Conservation (phyloP, 2,797 vertebrate genomes). For the Protonibea diacanthus region DNA sequence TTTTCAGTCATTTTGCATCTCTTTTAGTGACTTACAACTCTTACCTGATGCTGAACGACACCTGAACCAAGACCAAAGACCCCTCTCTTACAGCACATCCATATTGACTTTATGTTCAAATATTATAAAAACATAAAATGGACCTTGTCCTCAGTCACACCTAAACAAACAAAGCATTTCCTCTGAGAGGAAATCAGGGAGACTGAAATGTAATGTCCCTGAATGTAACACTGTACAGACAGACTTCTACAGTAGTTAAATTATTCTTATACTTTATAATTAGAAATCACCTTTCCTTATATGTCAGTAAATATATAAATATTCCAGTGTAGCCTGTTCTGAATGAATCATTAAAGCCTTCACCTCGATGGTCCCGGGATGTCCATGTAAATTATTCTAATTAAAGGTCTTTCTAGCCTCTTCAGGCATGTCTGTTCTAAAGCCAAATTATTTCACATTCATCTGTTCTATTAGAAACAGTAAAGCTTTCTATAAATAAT, state of each 20-base stretch:
- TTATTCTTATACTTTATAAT: neutral
- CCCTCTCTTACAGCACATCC: neutral
- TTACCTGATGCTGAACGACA: neutral
- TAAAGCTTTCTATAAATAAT: neutral
- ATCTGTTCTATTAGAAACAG: neutral
- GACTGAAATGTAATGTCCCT: neutral
- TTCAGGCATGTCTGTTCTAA: neutral
- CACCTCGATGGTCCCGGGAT: neutral
- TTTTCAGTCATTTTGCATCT: neutral
- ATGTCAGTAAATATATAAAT: neutral
- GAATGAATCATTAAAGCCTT: neutral
- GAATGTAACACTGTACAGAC: neutral
- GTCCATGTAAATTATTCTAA: neutral
- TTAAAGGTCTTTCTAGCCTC: neutral
- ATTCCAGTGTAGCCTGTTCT: neutral
- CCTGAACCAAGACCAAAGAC: neutral
- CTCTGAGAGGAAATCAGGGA: too few relatives aligned
- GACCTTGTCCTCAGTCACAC: neutral
- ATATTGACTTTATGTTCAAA: neutral
- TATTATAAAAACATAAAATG: neutral
- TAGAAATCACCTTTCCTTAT: neutral
- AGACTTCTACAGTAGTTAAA: too few relatives aligned
- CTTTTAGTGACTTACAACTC: neutral
- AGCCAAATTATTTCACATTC: conserved; percentile 12
- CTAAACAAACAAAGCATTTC: neutral